Evolutionary conservation across 2,888 invertebrate genomes (phyloP).

Genomic region (Trissonchulus latispiculum): DNA sequence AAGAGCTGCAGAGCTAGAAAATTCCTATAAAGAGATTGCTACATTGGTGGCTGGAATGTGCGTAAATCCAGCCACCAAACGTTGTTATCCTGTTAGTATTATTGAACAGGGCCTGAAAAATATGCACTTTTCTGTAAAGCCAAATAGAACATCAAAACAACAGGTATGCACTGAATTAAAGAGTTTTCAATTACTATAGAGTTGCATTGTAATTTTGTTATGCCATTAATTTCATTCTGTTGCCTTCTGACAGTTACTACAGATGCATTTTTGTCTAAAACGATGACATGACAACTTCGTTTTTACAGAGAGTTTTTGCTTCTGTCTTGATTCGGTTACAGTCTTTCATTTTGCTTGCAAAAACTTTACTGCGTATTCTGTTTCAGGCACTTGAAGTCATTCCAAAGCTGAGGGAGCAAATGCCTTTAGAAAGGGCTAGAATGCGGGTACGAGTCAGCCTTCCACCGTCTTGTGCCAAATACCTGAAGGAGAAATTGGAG

Average conservation of each 20-base stretch:
- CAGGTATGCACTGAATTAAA: too few relatives aligned
- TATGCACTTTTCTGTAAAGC: constrained; percentile 86
- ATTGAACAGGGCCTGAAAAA: constrained; percentile 97
- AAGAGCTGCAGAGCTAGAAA: constrained; percentile 75
- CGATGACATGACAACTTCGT: too few relatives aligned
- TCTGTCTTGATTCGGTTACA: too few relatives aligned
- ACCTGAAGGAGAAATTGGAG: constrained; percentile 55
- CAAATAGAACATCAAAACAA: constrained; percentile 86
- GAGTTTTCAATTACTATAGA: too few relatives aligned
- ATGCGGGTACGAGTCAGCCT: constrained; percentile 77
- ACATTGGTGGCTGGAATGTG: constrained; percentile 64
- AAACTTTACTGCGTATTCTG: too few relatives aligned
- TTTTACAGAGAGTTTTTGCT: neutral
- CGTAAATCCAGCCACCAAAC: constrained; percentile 88
- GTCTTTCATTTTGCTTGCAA: too few relatives aligned
- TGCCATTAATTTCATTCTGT: too few relatives aligned
- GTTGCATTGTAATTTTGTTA: too few relatives aligned
- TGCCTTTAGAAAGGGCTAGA: constrained; percentile 84
- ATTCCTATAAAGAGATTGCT: constrained; percentile 61
- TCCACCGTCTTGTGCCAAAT: constrained; percentile 68
- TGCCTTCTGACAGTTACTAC: too few relatives aligned
- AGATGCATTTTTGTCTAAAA: too few relatives aligned
- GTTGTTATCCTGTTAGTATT: constrained; percentile 87
- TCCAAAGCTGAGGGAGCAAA: constrained; percentile 65
- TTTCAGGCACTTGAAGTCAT: constrained; percentile 75